A percentile compares a stretch with the other conserved stretches of the same genome.
Conservation (phyloP, 2,113 vertebrate genomes). For the Ptilonorhynchus violaceus region DNA sequence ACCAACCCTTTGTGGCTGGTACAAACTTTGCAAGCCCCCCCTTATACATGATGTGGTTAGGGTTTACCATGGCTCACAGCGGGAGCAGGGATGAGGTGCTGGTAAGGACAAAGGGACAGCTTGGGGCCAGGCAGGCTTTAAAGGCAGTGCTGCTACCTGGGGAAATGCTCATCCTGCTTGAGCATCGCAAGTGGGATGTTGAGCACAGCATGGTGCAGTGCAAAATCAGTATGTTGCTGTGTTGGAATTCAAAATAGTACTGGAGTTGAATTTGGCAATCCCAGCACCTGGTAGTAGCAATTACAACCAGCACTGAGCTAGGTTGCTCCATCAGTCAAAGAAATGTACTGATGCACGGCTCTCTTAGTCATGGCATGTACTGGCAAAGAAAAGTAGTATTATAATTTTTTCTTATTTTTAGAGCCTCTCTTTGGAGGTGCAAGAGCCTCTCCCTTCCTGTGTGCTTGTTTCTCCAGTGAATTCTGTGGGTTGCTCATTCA, state of each 20-base stretch:
- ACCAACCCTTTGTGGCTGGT: fast-evolving
- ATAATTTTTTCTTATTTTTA: not conserved
- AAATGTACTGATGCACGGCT: not conserved
- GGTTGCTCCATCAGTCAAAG: not conserved
- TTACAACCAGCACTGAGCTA: not conserved
- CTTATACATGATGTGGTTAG: fast-evolving
- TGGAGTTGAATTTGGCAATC: not conserved
- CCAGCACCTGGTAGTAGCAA: not conserved
- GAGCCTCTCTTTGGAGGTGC: not conserved
- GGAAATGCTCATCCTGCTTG: not conserved
- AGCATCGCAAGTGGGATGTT: not conserved
- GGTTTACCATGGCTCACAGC: fast-evolving
- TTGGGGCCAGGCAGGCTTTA: not conserved
- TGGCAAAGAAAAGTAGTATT: not conserved
- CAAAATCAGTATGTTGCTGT: not conserved
- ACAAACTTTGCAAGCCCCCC: not conserved
- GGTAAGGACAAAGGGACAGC: not conserved
- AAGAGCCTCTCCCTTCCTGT: not conserved
- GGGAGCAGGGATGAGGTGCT: not conserved
- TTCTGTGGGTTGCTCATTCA: not conserved
- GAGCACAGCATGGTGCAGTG: fast-evolving
- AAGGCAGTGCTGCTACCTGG: not conserved
- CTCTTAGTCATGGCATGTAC: not conserved
- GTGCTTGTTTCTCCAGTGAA: not conserved
- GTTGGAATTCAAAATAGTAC: not conserved